A percentile compares a stretch with the other conserved stretches of the same genome.
Evolutionary conservation across 2,797 vertebrate species (phyloP).

Genomic region (Falco rusticolus): DNA sequence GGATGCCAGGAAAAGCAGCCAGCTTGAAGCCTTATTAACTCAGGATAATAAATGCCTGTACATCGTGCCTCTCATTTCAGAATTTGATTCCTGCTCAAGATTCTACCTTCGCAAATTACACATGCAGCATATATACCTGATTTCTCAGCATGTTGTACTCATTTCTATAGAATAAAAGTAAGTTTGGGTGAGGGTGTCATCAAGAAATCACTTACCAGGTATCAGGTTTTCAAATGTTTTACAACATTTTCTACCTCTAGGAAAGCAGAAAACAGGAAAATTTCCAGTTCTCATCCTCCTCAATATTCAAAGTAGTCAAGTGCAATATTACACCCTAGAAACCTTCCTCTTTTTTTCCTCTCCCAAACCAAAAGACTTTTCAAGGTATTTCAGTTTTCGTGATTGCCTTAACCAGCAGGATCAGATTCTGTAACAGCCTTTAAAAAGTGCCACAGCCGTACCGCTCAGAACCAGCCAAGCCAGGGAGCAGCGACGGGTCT

Average conservation of each 20-base stretch:
- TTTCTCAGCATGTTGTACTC: background rate
- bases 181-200: background rate
- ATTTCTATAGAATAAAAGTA: background rate
- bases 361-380: background rate
- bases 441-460: background rate
- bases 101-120: background rate
- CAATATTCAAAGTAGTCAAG: background rate
- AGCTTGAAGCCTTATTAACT: background rate
- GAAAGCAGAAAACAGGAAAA: background rate
- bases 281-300: background rate
- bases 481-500: background rate
- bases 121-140: too few species aligned
- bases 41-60: background rate
- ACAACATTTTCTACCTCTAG: background rate
- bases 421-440: background rate
- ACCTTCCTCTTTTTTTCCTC: background rate
- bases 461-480: background rate
- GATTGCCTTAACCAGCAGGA: background rate
- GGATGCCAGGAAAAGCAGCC: background rate
- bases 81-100: background rate
- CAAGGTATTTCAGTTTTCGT: background rate
- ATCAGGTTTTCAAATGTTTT: background rate
- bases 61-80: background rate
- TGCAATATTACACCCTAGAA: background rate
- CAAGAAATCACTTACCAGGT: background rate